Conservation (phyloP, 2,113 vertebrate genomes). For the Pterocles orientalis region DNA sequence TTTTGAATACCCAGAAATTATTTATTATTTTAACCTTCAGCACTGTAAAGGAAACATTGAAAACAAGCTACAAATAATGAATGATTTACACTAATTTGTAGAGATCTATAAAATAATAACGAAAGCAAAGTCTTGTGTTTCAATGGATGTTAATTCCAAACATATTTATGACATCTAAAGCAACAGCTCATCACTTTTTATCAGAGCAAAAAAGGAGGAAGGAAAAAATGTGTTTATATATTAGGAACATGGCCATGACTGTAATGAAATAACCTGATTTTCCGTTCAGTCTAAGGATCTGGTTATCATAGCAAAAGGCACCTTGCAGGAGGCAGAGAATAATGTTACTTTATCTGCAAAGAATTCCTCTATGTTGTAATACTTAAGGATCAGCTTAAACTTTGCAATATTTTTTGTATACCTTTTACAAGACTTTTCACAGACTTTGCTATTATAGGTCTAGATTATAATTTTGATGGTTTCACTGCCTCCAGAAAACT, state of each 20-base stretch:
- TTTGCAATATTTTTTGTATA: neutral
- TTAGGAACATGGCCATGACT: neutral
- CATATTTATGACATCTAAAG: neutral
- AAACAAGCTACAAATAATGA: neutral
- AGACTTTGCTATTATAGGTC: neutral
- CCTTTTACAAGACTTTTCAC: neutral
- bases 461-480: neutral
- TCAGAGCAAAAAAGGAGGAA: neutral
- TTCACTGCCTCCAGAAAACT: neutral
- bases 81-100: neutral
- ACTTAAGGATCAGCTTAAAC: neutral
- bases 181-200: neutral
- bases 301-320: neutral
- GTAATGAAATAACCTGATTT: neutral
- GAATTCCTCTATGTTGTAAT: neutral
- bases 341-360: neutral
- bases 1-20: neutral
- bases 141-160: neutral
- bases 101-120: rapidly evolving
- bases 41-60: neutral
- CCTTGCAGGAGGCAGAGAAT: neutral
- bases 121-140: neutral
- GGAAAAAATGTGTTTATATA: neutral
- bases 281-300: neutral
- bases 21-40: neutral